These are phyloP conservation scores for Empis livida DNA, from an alignment of 2,888 invertebrate species.

Conservation along the genomic window DNA sequence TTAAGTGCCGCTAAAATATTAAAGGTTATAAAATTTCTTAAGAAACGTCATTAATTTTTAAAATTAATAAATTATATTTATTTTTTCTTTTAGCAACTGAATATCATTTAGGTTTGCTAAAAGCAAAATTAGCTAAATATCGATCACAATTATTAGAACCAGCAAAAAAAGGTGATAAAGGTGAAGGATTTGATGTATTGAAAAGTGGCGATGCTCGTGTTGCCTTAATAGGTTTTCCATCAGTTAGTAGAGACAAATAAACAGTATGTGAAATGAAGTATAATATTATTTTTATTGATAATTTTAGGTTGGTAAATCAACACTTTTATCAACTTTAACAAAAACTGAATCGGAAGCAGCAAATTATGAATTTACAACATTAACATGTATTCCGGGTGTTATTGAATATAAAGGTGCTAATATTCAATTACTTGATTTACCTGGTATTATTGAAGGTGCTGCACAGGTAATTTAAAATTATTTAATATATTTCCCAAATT, in stretches of 20 bases:
- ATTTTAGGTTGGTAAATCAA: constrained; percentile 49
- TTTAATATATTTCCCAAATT: too few relatives aligned
- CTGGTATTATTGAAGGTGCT: constrained; percentile 99
- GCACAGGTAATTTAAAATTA: constrained; percentile 45
- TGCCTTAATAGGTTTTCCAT: constrained; percentile 96
- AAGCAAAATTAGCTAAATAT: constrained; percentile 93
- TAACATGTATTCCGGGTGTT: constrained; percentile 98
- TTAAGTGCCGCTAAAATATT: not conserved
- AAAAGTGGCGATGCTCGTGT: constrained; percentile 99
- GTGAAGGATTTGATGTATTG: constrained; percentile 96
- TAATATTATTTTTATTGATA: too few relatives aligned
- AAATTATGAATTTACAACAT: constrained; percentile 95
- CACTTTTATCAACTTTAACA: constrained; percentile 86
- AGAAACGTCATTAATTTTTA: too few relatives aligned
- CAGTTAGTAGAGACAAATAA: constrained; percentile 34
- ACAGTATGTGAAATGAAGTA: too few relatives aligned
- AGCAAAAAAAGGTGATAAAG: constrained; percentile 85
- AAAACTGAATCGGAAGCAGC: constrained; percentile 95
- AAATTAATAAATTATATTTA: not conserved
- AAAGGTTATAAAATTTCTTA: not conserved
- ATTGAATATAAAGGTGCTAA: constrained; percentile 98
- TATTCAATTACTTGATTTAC: constrained; percentile 94
- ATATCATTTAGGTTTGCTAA: constrained; percentile 94
- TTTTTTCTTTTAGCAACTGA: constrained; percentile 67
- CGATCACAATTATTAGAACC: constrained; percentile 91